Evolutionary conservation across 37 sponge, comb jelly and placozoan genomes (phyloP), one percentile per base, ranked within the genome.

Genomic region (Oscarella lobularis): DNA sequence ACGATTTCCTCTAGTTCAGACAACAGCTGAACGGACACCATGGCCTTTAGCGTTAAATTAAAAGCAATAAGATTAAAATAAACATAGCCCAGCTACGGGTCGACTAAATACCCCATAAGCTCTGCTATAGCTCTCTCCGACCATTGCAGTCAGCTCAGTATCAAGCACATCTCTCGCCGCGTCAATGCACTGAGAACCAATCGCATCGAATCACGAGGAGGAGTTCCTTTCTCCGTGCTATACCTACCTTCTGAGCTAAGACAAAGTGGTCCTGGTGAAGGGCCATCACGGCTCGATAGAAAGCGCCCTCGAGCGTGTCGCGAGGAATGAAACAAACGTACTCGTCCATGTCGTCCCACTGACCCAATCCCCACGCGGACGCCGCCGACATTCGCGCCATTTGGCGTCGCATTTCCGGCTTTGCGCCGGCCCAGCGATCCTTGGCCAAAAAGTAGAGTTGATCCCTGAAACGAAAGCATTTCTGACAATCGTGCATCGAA

Each of bases 1-100:
- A 87, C 76, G 38, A 90, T 87, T 79, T 96, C 98, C 81, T 96
- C 98, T 75, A 96, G 77, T 66, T 96, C 98, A 38, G 94, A 93
- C 66, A 96, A 67, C 74, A 90, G 83, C 74, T 96, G 98, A n/a
- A 90, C 87, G 39, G 60, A 69, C 54, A 96, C 94, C 86, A 92
- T 90, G 65, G 88, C 87, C 71, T 68, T 32, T 5, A 68, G 31
- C 33, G 71, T 4, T 4, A 68, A 5, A 68, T 5, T 34, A 20
- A 68, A 5, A 68, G 29, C 29, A 5, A 14, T 5, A 74, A 6
- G 75, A 29, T 14, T 35, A 39, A 40, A 5, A 67, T 74, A 35
- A 5, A 39, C 27, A 67, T 30, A 20, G 60, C 60, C 60, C 6
- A 68, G 71, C 31, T 31, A 20, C n/a, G 35, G 31, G 14, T n/a